These are phyloP conservation scores for Sphenopsis melanotis DNA, from an alignment of 2,797 vertebrate species.

Conservation along the genomic window DNA sequence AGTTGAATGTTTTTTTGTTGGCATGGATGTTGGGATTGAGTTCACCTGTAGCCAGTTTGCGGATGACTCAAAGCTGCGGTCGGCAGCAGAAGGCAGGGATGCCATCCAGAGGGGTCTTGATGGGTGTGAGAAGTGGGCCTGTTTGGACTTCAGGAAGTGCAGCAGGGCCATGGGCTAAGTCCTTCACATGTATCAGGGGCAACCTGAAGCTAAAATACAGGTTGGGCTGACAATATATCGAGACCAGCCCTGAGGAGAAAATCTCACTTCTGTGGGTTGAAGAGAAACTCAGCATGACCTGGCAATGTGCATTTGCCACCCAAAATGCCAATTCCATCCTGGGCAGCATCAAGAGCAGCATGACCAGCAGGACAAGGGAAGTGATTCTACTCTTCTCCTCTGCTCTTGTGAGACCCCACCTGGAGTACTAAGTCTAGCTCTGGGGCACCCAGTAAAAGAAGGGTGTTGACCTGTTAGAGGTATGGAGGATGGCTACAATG, in stretches of 20 bases:
- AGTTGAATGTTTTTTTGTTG: neutral
- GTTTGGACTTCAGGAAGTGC: neutral
- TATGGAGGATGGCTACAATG: neutral
- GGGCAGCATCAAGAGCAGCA: neutral
- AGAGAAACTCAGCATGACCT: accelerated
- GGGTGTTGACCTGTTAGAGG: neutral
- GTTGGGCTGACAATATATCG: accelerated
- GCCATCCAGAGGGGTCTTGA: neutral
- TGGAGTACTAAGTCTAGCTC: neutral
- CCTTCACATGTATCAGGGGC: neutral
- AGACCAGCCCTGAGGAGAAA: neutral
- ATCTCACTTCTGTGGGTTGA: neutral
- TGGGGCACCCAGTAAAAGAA: neutral
- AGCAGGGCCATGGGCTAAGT: neutral
- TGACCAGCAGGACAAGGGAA: neutral
- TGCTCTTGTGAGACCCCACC: neutral
- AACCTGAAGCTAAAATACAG: neutral
- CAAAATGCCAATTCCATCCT: neutral
- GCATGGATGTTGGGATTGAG: too few relatives aligned
- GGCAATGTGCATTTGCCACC: accelerated
- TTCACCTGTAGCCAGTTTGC: neutral
- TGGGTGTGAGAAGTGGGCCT: neutral
- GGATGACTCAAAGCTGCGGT: accelerated
- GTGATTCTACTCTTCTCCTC: neutral
- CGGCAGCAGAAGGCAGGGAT: neutral